Evolutionary conservation across 2,113 vertebrate genomes (phyloP), one percentile per base, ranked within the genome.

Genomic region (Prunella fulvescens): DNA sequence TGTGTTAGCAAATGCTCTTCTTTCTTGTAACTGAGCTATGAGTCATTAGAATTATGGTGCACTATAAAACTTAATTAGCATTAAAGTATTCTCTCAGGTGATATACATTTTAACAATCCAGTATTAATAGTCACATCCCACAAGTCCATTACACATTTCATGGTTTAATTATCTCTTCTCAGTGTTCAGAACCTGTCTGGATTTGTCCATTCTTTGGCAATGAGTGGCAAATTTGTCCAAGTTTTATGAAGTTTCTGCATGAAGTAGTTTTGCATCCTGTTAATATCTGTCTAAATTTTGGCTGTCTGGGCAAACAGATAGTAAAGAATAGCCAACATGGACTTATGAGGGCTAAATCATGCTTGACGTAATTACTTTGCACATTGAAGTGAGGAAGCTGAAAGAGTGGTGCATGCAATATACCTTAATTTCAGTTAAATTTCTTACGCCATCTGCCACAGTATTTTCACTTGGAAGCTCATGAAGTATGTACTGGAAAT

Each of bases 71-170:
- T 87, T 89, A 81, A 94, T 94, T 94, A 94, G 48, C 78, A 91
- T 89, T 85, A 81, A 94, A 95, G 26, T 91, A 89, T 95, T 96
- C 92, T 95, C 92, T 87, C 95, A 89, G 93, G 93, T 95, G 77
- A 74, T 70, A 86, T 51, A 51, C 26, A 60, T 95, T 95, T 95
- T 64, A 87, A 92, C 69, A 95, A 87, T 92, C 57, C 44, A 40
- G 19, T 89, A 94, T 96, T 92, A 95, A 94, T 94, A 87, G 61
- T 54, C 73, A 79, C 37, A 84, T 76, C 53, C 70, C 78, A 84
- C 84, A 94, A 81, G 56, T 74, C 64, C 60, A n/a, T 94, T 89
- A 74, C 26, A 58, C 51, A 67, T 92, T 96, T 96, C 78, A 64
- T 8, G 26, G 51, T 87, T 91, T 94, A 87, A 86, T 88, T 88